phyloP scores from a whole-genome alignment of 2,888 invertebrate species.

The Alitta virens region DNA sequence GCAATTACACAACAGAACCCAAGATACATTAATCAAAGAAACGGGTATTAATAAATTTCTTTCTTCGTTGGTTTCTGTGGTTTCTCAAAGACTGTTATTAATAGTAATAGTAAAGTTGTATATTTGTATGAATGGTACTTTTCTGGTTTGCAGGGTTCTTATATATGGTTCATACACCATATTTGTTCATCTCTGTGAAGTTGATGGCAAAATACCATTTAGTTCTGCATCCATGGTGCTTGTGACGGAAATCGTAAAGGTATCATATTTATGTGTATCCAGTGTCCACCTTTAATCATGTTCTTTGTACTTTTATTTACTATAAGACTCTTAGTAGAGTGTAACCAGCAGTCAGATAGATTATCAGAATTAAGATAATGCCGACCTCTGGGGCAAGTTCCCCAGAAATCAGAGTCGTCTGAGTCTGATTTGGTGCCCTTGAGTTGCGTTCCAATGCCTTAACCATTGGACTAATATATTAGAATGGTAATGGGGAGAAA shows the following conservation, averaged over 20 bases:
- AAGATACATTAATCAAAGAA: no score
- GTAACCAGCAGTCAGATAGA: neutral
- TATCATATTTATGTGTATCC: conserved; percentile 27
- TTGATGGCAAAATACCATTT: conserved; percentile 48
- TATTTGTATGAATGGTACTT: no score
- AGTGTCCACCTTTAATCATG: neutral
- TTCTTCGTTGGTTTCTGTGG: no score
- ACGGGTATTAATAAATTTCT: neutral
- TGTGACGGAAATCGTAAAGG: conserved; percentile 49
- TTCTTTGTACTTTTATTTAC: neutral
- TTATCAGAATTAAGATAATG: no score
- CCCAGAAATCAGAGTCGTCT: no score
- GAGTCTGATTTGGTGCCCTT: no score
- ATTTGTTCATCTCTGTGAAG: conserved; percentile 50
- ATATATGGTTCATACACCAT: conserved; percentile 52
- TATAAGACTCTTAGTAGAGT: neutral
- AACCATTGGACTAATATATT: no score
- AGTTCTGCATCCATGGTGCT: conserved; percentile 49
- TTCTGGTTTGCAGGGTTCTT: conserved; percentile 35
- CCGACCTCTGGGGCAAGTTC: no score
- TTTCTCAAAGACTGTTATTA: no score
- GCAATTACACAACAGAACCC: no score
- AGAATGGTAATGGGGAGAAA: neutral
- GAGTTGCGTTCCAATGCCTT: no score
- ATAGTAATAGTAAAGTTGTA: no score